These are phyloP conservation scores for Psittacula cyanocephala DNA, from an alignment of 2,113 vertebrate species.

Conservation along the genomic window DNA sequence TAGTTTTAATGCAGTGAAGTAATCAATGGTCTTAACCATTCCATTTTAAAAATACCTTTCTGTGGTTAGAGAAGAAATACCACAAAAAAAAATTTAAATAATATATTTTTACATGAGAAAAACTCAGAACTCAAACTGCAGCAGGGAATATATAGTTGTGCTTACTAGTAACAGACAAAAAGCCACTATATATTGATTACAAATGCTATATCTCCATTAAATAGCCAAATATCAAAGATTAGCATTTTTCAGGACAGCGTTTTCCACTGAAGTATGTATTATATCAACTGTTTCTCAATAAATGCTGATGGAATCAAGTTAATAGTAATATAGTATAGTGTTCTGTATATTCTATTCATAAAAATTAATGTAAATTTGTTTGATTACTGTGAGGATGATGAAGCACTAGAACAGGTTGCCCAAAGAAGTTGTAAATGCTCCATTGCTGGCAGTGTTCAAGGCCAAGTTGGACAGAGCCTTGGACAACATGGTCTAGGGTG, in stretches of 20 bases:
- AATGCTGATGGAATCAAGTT: not conserved
- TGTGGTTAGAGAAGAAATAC: not conserved
- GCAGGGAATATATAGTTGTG: not conserved
- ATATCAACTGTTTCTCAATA: not conserved
- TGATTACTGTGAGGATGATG: not conserved
- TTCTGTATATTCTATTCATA: not conserved
- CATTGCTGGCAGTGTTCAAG: not conserved
- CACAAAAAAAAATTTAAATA: not conserved
- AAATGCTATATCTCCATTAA: not conserved
- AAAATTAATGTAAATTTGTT: not conserved
- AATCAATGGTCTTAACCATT: slow-evolving; percentile 35
- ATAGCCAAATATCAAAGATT: not conserved
- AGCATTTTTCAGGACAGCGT: not conserved
- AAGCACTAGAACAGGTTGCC: not conserved
- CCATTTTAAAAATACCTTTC: slow-evolving; percentile 10
- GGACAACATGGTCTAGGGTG: not conserved
- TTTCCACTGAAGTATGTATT: not conserved
- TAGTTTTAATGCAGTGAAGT: slow-evolving; percentile 47
- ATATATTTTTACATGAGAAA: not conserved
- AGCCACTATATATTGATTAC: not conserved
- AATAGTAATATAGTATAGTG: not conserved
- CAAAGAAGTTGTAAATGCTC: not conserved
- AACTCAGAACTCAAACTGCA: not conserved
- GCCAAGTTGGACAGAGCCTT: not conserved
- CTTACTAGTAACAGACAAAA: not conserved